Base-by-base conservation (phyloP, 2,888 invertebrate genomes). In the Drosophila paramelanica region DNA sequence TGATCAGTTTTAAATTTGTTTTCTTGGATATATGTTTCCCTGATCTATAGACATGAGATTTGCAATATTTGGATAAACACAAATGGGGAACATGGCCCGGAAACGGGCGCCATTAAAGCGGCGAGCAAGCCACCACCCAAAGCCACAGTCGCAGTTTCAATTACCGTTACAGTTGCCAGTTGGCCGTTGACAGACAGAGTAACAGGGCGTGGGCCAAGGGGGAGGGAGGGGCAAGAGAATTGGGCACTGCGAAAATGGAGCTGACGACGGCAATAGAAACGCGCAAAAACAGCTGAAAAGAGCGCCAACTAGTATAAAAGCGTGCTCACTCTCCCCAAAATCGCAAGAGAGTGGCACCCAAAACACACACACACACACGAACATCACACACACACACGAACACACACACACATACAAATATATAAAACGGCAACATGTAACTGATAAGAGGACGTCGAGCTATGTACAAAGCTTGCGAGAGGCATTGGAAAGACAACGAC, bases 81-180 rank as follows among this genome's bases (percentile, higher is more conserved):
- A 27, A 61, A 71, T 58, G 67, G 60, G 53, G 33, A 60, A 20
- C 38, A 50, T 67, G 45, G 43, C 20, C 50, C 23, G 61, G 33
- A 73, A 79, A 49, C 57, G 78, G 60, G 55, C 79, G 85, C 79
- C 79, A 87, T 83, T 84, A 74, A 84, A 81, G 68, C 52, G 43
- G 8, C 56, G 47, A 66, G 27, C 67, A 58, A 72, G 62, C 72
- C 78, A 82, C 64, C 60, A 61, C 67, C 71, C 20, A 81, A 78
- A 87, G 84, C 73, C 81, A 64, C 67, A 78, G 79, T 84, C 68
- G 58, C 87, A 83, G 78, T 86, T 86, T 52, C 87, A 86, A 83
- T 82, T 86, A 83, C 87, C 83, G 73, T 85, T 64, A 46, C 38
- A 39, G 45, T 79, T 43, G 60, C 67, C 67, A 74, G 74, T 74